Percentiles rank a stretch among this genome's conserved stretches.
Evolutionary conservation across 2,888 invertebrate species (phyloP).

Genomic region (Xanthostigma xanthostigma): DNA sequence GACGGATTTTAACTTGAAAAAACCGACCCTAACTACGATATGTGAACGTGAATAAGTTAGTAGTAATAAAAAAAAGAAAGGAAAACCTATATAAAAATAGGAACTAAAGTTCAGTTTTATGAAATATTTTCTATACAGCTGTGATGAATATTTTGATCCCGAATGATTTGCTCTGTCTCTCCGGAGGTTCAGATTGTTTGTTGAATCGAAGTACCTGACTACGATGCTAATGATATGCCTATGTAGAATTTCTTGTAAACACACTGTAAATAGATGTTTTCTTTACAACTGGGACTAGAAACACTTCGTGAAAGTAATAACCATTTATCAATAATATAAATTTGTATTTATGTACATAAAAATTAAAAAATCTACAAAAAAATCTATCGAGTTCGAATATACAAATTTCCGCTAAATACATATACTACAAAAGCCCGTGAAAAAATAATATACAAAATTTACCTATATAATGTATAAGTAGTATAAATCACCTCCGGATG

Average conservation of each 20-base stretch:
- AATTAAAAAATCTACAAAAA: conserved; percentile 5
- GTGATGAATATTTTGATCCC: too few species aligned
- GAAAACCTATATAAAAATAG: too few species aligned
- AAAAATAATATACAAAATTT: conserved; percentile 9
- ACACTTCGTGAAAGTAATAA: conserved; percentile 7
- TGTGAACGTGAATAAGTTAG: too few species aligned
- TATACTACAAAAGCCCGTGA: conserved; percentile 8
- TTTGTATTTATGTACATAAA: conserved; percentile 7
- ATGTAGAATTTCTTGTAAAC: conserved; percentile 1
- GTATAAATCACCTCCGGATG: conserved; percentile 5
- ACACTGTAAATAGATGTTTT: neutral
- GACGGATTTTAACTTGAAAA: too few species aligned
- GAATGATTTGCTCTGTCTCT: too few species aligned
- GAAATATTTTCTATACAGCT: too few species aligned
- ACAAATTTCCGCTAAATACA: conserved; percentile 6
- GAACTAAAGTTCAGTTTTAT: too few species aligned
- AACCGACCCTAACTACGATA: too few species aligned
- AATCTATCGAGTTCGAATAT: conserved; percentile 7
- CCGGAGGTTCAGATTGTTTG: too few species aligned
- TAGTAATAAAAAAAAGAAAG: too few species aligned
- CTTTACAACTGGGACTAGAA: conserved; percentile 5
- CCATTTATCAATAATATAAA: conserved; percentile 1
- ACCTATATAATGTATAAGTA: conserved; percentile 6
- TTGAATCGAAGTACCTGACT: too few species aligned
- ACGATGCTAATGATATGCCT: conserved; percentile 6